phyloP scores from a whole-genome alignment of 2,113 vertebrate species.

The Perca flavescens region DNA sequence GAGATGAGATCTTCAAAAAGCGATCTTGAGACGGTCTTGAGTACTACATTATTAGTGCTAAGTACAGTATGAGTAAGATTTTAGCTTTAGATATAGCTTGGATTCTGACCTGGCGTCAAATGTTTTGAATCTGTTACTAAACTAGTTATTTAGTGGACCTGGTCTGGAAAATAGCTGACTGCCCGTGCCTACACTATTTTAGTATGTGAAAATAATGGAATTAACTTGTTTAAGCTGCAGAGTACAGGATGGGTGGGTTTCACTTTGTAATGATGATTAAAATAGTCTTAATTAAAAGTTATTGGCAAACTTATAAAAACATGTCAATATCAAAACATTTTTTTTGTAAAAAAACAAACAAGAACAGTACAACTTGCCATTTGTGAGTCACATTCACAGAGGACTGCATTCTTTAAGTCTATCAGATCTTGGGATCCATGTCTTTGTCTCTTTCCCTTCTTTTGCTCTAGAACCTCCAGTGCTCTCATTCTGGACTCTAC shows the following conservation, averaged over 20 bases:
- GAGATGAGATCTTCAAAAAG: too few species aligned
- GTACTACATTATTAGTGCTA: too few species aligned
- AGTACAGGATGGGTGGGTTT: neutral
- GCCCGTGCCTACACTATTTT: too few species aligned
- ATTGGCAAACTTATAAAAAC: neutral
- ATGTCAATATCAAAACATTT: neutral
- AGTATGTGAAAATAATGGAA: too few species aligned
- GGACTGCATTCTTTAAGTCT: slow-evolving; percentile 74
- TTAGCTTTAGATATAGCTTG: too few species aligned
- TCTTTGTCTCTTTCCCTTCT: slow-evolving; percentile 51
- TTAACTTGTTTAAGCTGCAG: neutral
- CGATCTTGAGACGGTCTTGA: too few species aligned
- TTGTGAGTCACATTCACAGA: slow-evolving; percentile 79
- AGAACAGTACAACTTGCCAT: slow-evolving; percentile 83
- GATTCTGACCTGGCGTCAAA: neutral
- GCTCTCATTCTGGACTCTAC: slow-evolving; percentile 81
- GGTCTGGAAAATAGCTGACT: too few species aligned
- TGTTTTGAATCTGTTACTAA: neutral
- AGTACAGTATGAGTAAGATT: neutral
- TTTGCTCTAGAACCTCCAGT: slow-evolving; percentile 74
- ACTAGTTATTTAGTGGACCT: too few species aligned
- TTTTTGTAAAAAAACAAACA: neutral
- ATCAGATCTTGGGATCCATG: slow-evolving; percentile 63
- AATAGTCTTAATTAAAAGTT: neutral
- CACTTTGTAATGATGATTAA: neutral